phyloP scores from a whole-genome alignment of 2,888 invertebrate species.

The Trachelus stipa region DNA sequence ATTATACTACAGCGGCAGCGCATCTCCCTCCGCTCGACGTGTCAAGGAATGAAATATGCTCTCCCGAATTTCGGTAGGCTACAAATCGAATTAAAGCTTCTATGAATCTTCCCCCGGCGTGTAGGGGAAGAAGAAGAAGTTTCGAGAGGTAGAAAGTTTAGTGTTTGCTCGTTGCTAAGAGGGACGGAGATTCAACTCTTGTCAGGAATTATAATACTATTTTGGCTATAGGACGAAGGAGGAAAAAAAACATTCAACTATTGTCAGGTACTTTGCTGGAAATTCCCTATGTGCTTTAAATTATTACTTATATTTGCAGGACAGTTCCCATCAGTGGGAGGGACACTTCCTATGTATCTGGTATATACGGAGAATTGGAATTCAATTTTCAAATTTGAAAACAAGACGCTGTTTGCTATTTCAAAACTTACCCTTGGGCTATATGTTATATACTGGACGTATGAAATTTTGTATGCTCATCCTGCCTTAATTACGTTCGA shows the following conservation, averaged over 20 bases:
- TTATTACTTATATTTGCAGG: neutral
- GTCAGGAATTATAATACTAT: neutral
- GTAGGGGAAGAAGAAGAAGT: constrained; percentile 17
- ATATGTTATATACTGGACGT: neutral
- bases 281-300: neutral
- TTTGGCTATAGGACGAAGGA: neutral
- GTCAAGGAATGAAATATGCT: constrained; percentile 36
- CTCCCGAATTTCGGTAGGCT: constrained; percentile 43
- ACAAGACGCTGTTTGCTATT: neutral
- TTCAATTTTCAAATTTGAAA: neutral
- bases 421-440: neutral
- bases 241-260: neutral
- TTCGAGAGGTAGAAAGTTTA: constrained; percentile 23
- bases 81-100: constrained; percentile 49
- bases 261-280: neutral
- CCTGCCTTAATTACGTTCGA: too few relatives aligned
- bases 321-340: neutral
- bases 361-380: neutral
- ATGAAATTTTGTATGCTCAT: neutral
- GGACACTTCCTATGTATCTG: neutral
- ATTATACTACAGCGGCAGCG: neutral
- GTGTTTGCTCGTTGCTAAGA: constrained; percentile 15
- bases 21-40: constrained; percentile 4
- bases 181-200: constrained; percentile 12
- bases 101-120: constrained; percentile 43